A percentile compares a stretch with the other conserved stretches of the same genome.
phyloP scores from a whole-genome alignment of 2,888 invertebrate species.

The Automeris io region DNA sequence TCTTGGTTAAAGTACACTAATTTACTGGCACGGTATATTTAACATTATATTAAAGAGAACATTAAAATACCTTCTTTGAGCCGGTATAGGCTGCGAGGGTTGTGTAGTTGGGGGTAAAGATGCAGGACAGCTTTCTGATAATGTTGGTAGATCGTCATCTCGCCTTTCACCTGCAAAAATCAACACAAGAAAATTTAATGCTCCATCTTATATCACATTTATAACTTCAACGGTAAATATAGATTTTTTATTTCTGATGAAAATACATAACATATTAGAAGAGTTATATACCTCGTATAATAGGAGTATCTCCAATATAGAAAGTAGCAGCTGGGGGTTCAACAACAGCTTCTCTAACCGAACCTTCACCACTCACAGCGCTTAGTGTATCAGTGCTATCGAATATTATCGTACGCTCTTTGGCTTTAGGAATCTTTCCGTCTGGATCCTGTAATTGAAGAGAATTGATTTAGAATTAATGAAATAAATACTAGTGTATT shows the following conservation, averaged over 20 bases:
- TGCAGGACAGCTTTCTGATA: conserved; percentile 67
- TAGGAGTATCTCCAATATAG: conserved; percentile 72
- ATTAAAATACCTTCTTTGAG: conserved; percentile 63
- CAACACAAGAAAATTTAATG: not conserved
- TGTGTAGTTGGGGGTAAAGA: conserved; percentile 57
- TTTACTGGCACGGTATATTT: too few relatives aligned
- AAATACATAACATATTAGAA: not conserved
- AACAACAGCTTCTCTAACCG: conserved; percentile 54
- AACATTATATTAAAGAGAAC: conserved; percentile 6
- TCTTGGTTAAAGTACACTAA: too few relatives aligned
- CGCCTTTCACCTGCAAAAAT: conserved; percentile 44
- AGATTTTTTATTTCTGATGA: not conserved
- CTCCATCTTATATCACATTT: not conserved
- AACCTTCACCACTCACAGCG: conserved; percentile 63
- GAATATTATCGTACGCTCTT: conserved; percentile 71
- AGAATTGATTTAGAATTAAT: not conserved
- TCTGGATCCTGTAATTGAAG: conserved; percentile 52
- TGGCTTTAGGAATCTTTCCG: conserved; percentile 53
- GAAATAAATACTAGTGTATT: not conserved
- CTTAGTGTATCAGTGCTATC: conserved; percentile 71
- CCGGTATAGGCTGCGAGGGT: conserved; percentile 62
- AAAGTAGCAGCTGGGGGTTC: conserved; percentile 66
- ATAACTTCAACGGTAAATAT: not conserved
- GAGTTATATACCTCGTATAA: conserved; percentile 48
- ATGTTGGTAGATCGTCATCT: conserved; percentile 43